Evolutionary conservation across 35 echinoderm and acorn worm genomes (phyloP).

Genomic region (Strongylocentrotus purpuratus): DNA sequence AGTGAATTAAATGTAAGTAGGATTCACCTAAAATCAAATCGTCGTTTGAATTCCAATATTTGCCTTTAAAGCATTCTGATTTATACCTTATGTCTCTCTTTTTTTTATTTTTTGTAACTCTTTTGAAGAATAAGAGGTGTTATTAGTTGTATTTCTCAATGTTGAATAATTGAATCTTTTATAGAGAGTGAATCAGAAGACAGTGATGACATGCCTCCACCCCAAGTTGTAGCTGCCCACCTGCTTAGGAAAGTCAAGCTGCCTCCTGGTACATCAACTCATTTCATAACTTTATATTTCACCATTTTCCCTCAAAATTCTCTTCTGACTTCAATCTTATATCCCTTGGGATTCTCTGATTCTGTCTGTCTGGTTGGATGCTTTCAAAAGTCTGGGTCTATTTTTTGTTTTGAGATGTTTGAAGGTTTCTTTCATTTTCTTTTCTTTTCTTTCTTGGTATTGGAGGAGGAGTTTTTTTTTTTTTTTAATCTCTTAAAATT

Average conservation of each 20-base stretch:
- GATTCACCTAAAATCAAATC: neutral
- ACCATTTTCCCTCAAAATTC: neutral
- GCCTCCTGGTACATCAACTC: conserved; percentile 28
- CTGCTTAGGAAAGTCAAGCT: conserved; percentile 48
- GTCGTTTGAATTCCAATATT: neutral
- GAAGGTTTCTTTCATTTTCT: too few species aligned
- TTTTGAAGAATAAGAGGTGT: neutral
- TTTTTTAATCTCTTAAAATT: neutral
- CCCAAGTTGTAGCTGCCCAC: conserved; percentile 29
- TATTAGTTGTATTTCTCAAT: conserved; percentile 25
- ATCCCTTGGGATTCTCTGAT: neutral
- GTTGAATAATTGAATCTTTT: conserved; percentile 38
- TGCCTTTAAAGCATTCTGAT: neutral
- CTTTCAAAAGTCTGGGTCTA: neutral
- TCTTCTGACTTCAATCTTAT: neutral
- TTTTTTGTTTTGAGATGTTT: neutral
- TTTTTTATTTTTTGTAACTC: neutral
- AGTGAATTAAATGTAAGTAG: neutral
- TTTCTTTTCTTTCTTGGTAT: too few species aligned
- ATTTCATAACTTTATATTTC: conserved; percentile 2
- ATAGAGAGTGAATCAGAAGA: conserved; percentile 47
- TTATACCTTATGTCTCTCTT: neutral
- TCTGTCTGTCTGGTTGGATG: neutral
- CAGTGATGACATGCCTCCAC: conserved; percentile 39
- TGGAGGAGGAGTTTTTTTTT: too few species aligned